phyloP scores from a whole-genome alignment of 2,113 vertebrate species.

The Rostratula benghalensis region DNA sequence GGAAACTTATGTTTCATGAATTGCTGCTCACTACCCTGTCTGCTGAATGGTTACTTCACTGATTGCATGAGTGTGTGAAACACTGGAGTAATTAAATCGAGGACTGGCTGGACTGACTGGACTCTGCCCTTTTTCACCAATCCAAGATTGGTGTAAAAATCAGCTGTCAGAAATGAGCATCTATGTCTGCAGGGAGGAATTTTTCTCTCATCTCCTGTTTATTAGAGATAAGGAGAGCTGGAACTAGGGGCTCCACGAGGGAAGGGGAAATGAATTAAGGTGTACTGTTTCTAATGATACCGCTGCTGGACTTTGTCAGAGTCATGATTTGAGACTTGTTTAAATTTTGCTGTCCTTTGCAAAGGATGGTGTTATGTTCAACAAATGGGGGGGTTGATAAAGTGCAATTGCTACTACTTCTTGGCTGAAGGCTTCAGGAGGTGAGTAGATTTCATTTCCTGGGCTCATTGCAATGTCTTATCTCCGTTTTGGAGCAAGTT shows the following conservation, averaged over 20 bases:
- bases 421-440: constrained; percentile 24
- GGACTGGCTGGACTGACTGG: neutral
- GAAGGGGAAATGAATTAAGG: constrained; percentile 22
- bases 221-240: neutral
- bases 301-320: constrained; percentile 45
- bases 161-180: neutral
- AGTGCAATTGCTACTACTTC: neutral
- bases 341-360: constrained; percentile 27
- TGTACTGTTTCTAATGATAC: constrained; percentile 10
- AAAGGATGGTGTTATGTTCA: neutral
- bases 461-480: neutral
- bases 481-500: constrained; percentile 32
- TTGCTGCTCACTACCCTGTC: neutral
- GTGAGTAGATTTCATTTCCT: constrained; percentile 27
- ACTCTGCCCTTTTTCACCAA: constrained; percentile 4
- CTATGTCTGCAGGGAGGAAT: neutral
- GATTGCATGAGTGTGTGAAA: neutral
- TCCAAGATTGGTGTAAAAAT: neutral
- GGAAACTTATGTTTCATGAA: neutral
- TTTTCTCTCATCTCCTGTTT: constrained; percentile 44
- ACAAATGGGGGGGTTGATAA: neutral
- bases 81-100: neutral
- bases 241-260: neutral
- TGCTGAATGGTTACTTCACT: neutral
- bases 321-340: neutral